phyloP scores from a whole-genome alignment of 2,113 vertebrate genomes.

The Callorhinus ursinus region DNA sequence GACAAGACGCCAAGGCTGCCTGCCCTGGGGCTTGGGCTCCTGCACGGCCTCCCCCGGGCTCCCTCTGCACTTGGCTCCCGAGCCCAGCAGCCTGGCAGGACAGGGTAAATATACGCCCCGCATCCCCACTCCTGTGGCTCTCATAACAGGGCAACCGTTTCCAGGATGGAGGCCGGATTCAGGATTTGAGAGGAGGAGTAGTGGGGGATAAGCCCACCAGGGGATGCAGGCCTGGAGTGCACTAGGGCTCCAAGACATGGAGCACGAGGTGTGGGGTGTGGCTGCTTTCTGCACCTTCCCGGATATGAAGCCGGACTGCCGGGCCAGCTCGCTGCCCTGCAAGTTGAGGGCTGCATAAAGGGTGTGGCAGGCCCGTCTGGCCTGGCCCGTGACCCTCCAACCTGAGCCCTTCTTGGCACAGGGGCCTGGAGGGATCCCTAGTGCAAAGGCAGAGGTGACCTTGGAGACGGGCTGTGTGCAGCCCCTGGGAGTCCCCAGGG shows the following conservation, averaged over 20 bases:
- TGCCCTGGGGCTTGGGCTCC: background rate
- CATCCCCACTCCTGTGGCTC: background rate
- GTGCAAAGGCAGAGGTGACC: background rate
- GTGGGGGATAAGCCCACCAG: background rate
- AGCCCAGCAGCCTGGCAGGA: constrained; percentile 70
- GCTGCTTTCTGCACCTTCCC: background rate
- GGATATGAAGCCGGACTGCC: background rate
- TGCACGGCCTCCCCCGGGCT: background rate
- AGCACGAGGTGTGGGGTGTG: rapidly evolving
- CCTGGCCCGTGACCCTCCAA: background rate
- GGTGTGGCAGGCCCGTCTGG: background rate
- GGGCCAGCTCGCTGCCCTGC: background rate
- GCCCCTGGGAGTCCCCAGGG: too few species aligned
- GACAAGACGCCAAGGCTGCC: background rate
- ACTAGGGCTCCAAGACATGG: background rate
- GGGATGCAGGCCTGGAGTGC: background rate
- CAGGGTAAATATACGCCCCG: constrained; percentile 56
- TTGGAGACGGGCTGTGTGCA: too few species aligned
- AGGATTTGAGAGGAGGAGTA: background rate
- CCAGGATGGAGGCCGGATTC: constrained; percentile 23
- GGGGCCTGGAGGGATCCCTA: background rate
- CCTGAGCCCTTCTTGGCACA: background rate
- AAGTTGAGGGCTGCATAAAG: background rate
- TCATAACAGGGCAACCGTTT: constrained; percentile 15
- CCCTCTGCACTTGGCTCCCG: constrained; percentile 17